Evolutionary conservation across 2,797 vertebrate genomes (phyloP).

Genomic region (Amazonetta brasiliensis): DNA sequence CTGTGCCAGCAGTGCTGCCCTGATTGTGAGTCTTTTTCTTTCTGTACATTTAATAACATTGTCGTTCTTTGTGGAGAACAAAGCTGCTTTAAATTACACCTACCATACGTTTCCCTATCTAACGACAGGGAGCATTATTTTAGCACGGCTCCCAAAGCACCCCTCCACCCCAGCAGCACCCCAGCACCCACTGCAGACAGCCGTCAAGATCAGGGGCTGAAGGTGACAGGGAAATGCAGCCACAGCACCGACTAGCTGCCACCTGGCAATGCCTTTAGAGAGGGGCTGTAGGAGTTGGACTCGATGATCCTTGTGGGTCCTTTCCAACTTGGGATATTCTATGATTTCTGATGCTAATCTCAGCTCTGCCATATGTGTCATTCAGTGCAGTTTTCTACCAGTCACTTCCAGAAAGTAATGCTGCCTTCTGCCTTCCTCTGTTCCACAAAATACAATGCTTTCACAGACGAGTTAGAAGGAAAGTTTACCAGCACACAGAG

Average conservation of each 20-base stretch:
- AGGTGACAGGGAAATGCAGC: not conserved
- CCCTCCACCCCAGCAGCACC: not conserved
- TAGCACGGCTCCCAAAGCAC: not conserved
- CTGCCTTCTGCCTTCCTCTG: not conserved
- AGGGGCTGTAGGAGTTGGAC: not conserved
- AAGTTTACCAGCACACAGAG: not conserved
- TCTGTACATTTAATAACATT: not conserved
- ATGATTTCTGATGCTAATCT: not conserved
- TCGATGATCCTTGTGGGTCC: too few relatives aligned
- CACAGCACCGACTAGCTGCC: not conserved
- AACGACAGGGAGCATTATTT: not conserved
- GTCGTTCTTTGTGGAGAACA: not conserved
- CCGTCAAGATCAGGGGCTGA: not conserved
- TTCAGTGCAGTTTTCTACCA: not conserved
- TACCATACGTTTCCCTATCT: not conserved
- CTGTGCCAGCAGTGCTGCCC: not conserved
- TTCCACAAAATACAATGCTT: not conserved
- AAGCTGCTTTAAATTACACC: not conserved
- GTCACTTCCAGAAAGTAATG: not conserved
- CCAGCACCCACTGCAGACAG: not conserved
- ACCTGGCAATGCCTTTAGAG: not conserved
- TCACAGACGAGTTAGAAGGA: not conserved
- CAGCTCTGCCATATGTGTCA: not conserved
- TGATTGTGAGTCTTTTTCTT: fast-evolving
- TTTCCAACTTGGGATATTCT: too few relatives aligned